A percentile compares a stretch with the other conserved stretches of the same genome.
Evolutionary conservation across 2,888 invertebrate genomes (phyloP).

Genomic region (Theretra japonica): DNA sequence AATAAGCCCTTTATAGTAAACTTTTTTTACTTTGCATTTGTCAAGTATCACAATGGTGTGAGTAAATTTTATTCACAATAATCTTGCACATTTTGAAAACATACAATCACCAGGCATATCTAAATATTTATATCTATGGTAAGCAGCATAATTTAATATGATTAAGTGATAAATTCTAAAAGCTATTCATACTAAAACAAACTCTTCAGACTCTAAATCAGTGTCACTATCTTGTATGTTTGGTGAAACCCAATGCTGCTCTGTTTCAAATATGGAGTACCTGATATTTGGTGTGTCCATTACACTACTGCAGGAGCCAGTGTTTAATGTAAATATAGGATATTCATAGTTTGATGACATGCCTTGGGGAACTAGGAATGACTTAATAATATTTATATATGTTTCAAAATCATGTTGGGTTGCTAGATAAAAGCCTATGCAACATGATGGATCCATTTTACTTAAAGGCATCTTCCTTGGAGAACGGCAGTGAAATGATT

Average conservation of each 20-base stretch:
- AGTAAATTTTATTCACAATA: background rate
- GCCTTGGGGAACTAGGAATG: constrained; percentile 79
- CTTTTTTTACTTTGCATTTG: no score
- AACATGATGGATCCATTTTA: constrained; percentile 97
- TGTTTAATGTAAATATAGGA: constrained; percentile 92
- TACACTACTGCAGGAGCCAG: constrained; percentile 87
- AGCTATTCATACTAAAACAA: constrained; percentile 86
- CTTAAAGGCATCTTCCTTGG: constrained; percentile 93
- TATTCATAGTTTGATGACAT: constrained; percentile 86
- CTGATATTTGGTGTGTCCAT: constrained; percentile 84
- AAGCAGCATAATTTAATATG: constrained; percentile 16
- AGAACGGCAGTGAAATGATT: constrained; percentile 93
- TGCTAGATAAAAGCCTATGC: constrained; percentile 94
- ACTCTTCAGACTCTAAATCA: constrained; percentile 89
- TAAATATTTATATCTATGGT: constrained; percentile 30
- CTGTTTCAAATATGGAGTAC: constrained; percentile 82
- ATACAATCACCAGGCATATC: background rate
- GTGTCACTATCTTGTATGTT: constrained; percentile 85
- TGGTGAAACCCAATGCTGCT: constrained; percentile 79
- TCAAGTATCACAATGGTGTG: no score
- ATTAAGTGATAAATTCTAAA: background rate
- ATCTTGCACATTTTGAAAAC: background rate
- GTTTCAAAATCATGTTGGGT: constrained; percentile 90
- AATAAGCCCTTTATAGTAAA: no score
- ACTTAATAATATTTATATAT: constrained; percentile 88